Base-by-base conservation (phyloP, 1,140 invertebrate genomes). In the Heliconius hermathena region DNA sequence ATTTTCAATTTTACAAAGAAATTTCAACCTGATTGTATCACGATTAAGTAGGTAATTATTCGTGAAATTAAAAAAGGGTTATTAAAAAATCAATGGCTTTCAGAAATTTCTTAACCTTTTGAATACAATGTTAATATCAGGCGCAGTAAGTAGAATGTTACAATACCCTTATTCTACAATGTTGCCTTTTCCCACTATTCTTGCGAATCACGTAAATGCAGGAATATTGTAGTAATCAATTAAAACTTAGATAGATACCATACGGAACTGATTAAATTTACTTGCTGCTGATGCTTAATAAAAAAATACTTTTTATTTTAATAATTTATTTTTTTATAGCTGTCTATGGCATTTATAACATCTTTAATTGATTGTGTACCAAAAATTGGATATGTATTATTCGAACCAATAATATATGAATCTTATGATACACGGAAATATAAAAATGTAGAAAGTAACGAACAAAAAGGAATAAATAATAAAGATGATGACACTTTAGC, bases 331-430 rank as follows among this genome's bases (percentile, higher is more conserved):
- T 4, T 8, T 66, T 66, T 66, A 22, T 26, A 66, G 60, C 60
- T 66, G 9, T 66, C 0, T 29, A 26, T 18, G 1, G 26, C 4
- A 16, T 66, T 66, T 5, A 66, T 5, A 41, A 20, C 18, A 72
- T 36, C 3, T 72, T 72, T n/a, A n/a, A 73, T 9, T 75, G n/a
- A 54, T 71, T 75, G 76, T 75, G 76, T 81, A 52, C 83, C 84
- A 26, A 86, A 84, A 74, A 41, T 86, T 36, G 83, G 84, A 5
- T 78, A 81, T 33, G 13, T 82, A n/a, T 52, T 81, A 74, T 84
- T 84, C 74, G 83, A 86, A 54, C 84, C 83, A 13, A 36, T 86
- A 66, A 72, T 73, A 13, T 81, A 79, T 33, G 84, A 86, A 82
- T 77, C 80, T 13, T 74, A 83, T 74, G 26, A 80, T 71, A 57